Conservation (phyloP, 1,140 invertebrate genomes). For the Pseudomyrmex dendroicus region DNA sequence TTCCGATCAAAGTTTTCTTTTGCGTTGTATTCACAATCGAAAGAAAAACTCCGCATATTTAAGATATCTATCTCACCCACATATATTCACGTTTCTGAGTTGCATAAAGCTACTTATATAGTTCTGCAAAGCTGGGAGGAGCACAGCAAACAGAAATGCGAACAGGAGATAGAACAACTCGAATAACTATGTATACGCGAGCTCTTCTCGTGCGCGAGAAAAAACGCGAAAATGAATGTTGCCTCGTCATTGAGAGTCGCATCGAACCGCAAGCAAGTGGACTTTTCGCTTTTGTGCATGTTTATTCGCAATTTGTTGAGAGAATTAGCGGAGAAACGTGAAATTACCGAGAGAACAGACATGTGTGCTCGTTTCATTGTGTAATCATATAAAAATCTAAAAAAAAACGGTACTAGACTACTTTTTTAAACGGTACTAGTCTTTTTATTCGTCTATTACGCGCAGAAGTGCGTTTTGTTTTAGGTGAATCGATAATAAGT, state of each 20-base stretch:
- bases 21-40: not conserved
- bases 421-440: not conserved
- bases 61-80: not conserved
- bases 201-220: not conserved
- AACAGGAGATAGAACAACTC: conserved; percentile 27
- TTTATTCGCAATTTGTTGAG: conserved; percentile 31
- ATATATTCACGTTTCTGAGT: not conserved
- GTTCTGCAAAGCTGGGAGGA: conserved; percentile 12
- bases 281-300: conserved; percentile 45
- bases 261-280: conserved; percentile 29
- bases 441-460: not conserved
- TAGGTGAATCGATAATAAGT: not conserved
- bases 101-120: conserved; percentile 52
- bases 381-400: not conserved
- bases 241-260: conserved; percentile 25
- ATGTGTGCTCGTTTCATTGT: not conserved
- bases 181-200: conserved; percentile 17
- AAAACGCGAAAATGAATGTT: conserved; percentile 42
- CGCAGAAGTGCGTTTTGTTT: not conserved
- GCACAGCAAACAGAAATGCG: conserved; percentile 28
- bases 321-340: conserved; percentile 14
- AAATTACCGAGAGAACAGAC: not conserved
- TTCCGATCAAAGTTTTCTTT: no score
- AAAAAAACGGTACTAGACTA: not conserved
- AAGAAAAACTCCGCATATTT: not conserved